Percentiles rank a stretch among this genome's conserved stretches.
phyloP scores from a whole-genome alignment of 2,113 vertebrate species.

The Lota lota region DNA sequence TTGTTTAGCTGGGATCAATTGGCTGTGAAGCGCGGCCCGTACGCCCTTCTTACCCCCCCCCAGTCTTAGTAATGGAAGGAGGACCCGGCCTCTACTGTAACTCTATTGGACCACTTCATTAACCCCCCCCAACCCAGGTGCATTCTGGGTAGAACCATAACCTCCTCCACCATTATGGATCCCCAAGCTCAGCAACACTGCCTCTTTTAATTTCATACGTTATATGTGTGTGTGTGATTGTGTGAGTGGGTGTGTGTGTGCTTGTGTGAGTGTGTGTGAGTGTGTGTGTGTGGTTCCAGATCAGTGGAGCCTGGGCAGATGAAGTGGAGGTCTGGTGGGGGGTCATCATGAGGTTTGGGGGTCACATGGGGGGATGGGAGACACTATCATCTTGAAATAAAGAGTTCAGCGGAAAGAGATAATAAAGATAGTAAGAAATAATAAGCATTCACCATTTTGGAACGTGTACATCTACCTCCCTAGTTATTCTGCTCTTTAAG shows the following conservation, averaged over 20 bases:
- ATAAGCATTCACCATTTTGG: no score
- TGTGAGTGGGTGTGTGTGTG: slow-evolving; percentile 31
- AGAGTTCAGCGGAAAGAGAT: slow-evolving; percentile 65
- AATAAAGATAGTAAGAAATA: slow-evolving; percentile 43
- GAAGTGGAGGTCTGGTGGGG: neutral
- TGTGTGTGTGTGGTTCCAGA: slow-evolving; percentile 56
- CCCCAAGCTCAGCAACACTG: slow-evolving; percentile 74
- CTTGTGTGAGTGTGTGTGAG: slow-evolving; percentile 47
- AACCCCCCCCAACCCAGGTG: slow-evolving; percentile 45
- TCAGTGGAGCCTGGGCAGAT: slow-evolving; percentile 44
- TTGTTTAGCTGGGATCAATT: slow-evolving; percentile 71
- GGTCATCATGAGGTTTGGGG: slow-evolving; percentile 53
- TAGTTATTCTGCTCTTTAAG: no score
- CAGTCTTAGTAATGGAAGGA: slow-evolving; percentile 63
- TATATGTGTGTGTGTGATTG: slow-evolving; percentile 24
- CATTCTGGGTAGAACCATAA: slow-evolving; percentile 25
- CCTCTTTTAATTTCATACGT: slow-evolving; percentile 65
- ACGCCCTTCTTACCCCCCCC: slow-evolving; percentile 60
- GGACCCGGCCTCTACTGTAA: slow-evolving; percentile 59
- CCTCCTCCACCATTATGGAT: slow-evolving; percentile 55
- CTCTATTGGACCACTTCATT: slow-evolving; percentile 68
- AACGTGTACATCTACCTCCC: no score
- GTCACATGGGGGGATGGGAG: slow-evolving; percentile 50
- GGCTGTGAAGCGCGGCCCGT: slow-evolving; percentile 57
- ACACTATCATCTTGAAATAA: slow-evolving; percentile 67